Evolutionary conservation across 2,113 vertebrate genomes (phyloP).

Genomic region (Myotis yumanensis): DNA sequence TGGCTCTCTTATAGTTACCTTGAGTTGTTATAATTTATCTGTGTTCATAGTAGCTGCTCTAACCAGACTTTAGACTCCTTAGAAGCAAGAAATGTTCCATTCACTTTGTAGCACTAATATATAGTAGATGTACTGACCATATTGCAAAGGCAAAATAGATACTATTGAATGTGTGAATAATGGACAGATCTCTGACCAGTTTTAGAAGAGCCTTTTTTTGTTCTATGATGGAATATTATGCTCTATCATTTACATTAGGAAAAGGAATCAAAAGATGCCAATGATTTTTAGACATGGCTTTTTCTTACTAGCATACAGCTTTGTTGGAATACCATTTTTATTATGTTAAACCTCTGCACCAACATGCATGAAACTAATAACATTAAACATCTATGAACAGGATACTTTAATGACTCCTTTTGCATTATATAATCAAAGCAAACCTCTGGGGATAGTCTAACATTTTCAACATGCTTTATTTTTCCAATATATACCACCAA

Average conservation of each 20-base stretch:
- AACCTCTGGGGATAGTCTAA: background rate
- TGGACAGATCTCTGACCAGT: background rate
- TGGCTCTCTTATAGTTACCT: background rate
- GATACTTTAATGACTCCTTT: background rate
- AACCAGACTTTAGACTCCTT: background rate
- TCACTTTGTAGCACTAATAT: background rate
- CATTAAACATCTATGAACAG: background rate
- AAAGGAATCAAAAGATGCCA: background rate
- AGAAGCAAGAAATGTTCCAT: background rate
- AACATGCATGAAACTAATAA: background rate
- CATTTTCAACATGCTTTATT: conserved; percentile 4
- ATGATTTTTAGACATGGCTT: background rate
- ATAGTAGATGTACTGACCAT: background rate
- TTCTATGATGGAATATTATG: background rate
- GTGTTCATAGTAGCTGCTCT: background rate
- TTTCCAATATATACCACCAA: background rate
- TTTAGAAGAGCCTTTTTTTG: background rate
- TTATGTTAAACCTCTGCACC: background rate
- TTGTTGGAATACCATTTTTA: background rate
- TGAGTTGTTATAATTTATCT: background rate
- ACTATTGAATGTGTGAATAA: background rate
- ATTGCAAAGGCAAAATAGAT: background rate
- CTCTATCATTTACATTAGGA: background rate
- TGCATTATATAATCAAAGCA: background rate
- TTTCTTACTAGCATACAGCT: background rate